Base-by-base conservation (phyloP, 2,888 invertebrate species). In the Mesoligia furuncula region DNA sequence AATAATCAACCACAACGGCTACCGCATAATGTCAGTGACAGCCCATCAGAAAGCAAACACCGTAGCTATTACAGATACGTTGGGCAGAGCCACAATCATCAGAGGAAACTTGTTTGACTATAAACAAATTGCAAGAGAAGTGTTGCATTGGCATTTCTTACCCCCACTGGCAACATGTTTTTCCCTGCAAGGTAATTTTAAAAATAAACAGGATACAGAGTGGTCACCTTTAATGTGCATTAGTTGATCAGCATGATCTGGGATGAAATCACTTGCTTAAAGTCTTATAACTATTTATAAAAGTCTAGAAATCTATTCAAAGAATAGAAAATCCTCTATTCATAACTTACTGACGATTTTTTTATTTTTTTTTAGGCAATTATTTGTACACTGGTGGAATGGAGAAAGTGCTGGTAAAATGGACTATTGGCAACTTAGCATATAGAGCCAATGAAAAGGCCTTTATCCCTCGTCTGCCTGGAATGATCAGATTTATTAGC, bases 391-490 rank as follows among this genome's bases (percentile, higher is more conserved):
- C 95, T 68, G 97, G 97, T 77, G 97, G 97, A 45, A 93, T 96
- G 91, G 97, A 97, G 78, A 95, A 94, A 81, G 97, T 97, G 0
- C 86, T 97, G 65, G 94, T 97, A 0, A 97, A 96, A 84, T 97
- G 97, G 97, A 95, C 95, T 0, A 83, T 94, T 20, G 95, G 96
- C 27, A 90, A 91, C 72, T 87, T 95, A 39, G 93, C 94, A 2
- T 91, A 91, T 77, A 94, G 90, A 88, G 92, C 92, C 0, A 92
- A 93, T 77, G 95, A 96, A 68, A 96, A 94, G 79, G 90, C 89
- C 13, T 96, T 95, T 71, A 94, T 97, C 42, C 96, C 97, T 2
- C 94, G 97, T 9, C 85, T 97, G 3, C 97, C 97, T 0, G 97
- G 96, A 61, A 91, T 94, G 67, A 90, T 97, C 20, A 90, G 94